Conservation (phyloP, 2,888 invertebrate genomes). For the Rhopalosiphum nymphaeae region DNA sequence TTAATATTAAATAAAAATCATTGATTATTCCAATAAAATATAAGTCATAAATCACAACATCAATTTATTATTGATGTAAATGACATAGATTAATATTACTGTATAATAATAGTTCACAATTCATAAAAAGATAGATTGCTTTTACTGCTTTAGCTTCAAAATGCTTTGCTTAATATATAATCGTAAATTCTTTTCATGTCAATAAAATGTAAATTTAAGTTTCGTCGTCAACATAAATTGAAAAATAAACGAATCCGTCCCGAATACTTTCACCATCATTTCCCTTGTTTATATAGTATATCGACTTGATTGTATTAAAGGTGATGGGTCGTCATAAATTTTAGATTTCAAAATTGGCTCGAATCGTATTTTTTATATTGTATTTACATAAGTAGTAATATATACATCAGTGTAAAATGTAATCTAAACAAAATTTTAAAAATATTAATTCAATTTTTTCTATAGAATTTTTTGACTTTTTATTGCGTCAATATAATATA, state of each 20-base stretch:
- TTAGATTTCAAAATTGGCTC: not conserved
- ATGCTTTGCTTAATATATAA: not conserved
- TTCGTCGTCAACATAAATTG: not conserved
- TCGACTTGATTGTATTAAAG: not conserved
- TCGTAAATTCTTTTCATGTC: not conserved
- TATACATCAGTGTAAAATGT: not conserved
- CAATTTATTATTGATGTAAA: not conserved
- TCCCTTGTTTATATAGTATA: not conserved
- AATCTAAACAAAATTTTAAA: not conserved
- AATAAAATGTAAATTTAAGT: not conserved
- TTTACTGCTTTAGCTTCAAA: not conserved
- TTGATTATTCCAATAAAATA: not conserved
- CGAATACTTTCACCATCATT: not conserved
- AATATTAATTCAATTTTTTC: not conserved
- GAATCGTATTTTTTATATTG: not conserved
- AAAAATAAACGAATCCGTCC: not conserved
- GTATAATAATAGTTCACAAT: not conserved
- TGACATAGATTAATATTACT: not conserved
- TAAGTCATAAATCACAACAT: not conserved
- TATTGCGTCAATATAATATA: not conserved
- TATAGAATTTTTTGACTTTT: not conserved
- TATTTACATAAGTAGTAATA: not conserved
- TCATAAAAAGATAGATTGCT: not conserved
- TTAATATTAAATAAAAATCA: not conserved
- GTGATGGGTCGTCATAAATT: not conserved